Evolutionary conservation across 2,888 invertebrate species (phyloP), one percentile per base, ranked within the genome.

Genomic region (Epirrita christyi): DNA sequence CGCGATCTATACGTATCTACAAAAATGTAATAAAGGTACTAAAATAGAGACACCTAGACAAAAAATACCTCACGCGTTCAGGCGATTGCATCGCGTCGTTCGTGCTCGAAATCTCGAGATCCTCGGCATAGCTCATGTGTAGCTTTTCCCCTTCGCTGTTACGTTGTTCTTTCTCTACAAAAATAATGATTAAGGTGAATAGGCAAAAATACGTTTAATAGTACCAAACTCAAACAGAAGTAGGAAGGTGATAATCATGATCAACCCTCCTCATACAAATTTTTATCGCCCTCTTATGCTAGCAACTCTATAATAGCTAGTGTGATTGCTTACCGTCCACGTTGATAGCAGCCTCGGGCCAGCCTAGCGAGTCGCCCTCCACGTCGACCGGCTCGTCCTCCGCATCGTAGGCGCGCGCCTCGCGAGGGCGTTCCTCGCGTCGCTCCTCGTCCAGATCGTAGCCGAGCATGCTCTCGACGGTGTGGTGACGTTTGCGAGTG

Each of bases 391-490:
- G 92, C 63, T 92, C 92, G 63, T 92, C 92, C 61, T 92, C 92
- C 0, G 89, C 90, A 63, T 92, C 90, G 59, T 89, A 90, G 0
- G 80, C 64, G 7, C 87, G 80, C 0, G 80, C 68, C 64, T 88
- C 88, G 2, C 85, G 78, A 0, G 87, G 89, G 11, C 90, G 71
- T 63, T 92, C 92, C 64, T 92, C 92, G 6, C 90, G 85, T 14
- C 90, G 72, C 55, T 88, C 87, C 61, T 87, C 89, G 3, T 92
- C 92, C 44, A 90, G 72, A 66, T 91, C 91, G 68, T 90, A 92
- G n/a, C 92, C 92, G 44, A 92, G 78, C 88, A 92, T 90, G 73
- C 92, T 92, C 77, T 92, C 92, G n/a, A 92, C 92, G 0, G 92
- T 92, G 75, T 92, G 92, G 72, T 92, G 92, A 0, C 92, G 92